These are phyloP conservation scores for Okamejei kenojei DNA, from an alignment of 2,797 vertebrate genomes.

Conservation along the genomic window DNA sequence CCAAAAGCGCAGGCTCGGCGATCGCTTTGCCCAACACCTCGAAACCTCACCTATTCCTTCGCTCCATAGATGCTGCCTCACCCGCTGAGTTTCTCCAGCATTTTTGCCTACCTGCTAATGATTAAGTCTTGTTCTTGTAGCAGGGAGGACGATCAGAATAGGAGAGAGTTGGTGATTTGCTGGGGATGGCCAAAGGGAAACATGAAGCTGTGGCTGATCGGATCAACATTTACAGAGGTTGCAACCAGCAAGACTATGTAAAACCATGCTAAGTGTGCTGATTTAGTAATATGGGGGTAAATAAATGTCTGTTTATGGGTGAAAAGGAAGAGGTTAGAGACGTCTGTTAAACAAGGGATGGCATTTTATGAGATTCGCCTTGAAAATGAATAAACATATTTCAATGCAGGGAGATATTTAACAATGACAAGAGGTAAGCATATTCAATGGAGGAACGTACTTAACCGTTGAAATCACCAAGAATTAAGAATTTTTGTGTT, in stretches of 20 bases:
- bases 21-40: too few species aligned
- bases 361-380: not conserved
- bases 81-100: too few species aligned
- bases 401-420: not conserved
- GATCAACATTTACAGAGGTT: not conserved
- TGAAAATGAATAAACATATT: not conserved
- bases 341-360: not conserved
- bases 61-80: too few species aligned
- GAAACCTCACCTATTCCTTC: too few species aligned
- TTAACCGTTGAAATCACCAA: not conserved
- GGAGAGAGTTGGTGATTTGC: not conserved
- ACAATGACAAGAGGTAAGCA: not conserved
- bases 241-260: not conserved
- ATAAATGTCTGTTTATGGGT: too few species aligned
- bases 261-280: not conserved
- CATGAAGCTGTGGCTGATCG: not conserved
- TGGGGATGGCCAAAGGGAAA: not conserved
- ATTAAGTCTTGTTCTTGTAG: too few species aligned
- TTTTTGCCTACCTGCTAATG: too few species aligned
- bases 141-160: too few species aligned
- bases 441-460: not conserved
- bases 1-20: too few species aligned
- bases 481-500: not conserved
- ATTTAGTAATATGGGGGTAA: not conserved
- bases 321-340: not conserved